Conservation (phyloP, 2,113 vertebrate species). For the Phalacrocorax brasilianus region DNA sequence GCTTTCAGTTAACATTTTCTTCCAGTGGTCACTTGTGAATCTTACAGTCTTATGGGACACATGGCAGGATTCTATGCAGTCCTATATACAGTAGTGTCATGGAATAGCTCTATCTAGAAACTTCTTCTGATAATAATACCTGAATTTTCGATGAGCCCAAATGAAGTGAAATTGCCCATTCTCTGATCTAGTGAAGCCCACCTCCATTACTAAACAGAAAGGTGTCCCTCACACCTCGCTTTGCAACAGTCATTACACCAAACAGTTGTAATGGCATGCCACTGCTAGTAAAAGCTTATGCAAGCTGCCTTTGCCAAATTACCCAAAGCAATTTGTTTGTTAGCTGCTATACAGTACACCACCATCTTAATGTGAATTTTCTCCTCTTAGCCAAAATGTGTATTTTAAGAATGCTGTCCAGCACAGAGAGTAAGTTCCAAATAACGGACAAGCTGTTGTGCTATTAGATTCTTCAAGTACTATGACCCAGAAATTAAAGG, state of each 20-base stretch:
- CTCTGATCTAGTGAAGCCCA: neutral
- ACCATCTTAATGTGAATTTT: fast-evolving
- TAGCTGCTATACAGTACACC: neutral
- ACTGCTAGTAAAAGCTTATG: neutral
- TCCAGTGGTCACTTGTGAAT: neutral
- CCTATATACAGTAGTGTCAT: neutral
- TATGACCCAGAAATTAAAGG: neutral
- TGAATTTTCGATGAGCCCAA: neutral
- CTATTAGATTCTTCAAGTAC: neutral
- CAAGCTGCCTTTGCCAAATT: neutral
- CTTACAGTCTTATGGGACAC: neutral
- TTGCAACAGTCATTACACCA: neutral
- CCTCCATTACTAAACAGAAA: neutral
- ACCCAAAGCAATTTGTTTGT: neutral
- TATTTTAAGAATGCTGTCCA: neutral
- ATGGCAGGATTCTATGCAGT: neutral
- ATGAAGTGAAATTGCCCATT: neutral
- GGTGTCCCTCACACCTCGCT: neutral
- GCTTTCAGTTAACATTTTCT: neutral
- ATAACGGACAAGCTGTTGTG: neutral
- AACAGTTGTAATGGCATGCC: neutral
- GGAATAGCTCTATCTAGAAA: neutral
- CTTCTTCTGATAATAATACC: neutral
- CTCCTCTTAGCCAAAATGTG: neutral
- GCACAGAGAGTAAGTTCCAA: neutral